phyloP scores from a whole-genome alignment of 1,140 invertebrate species.

The Nasonia giraulti region DNA sequence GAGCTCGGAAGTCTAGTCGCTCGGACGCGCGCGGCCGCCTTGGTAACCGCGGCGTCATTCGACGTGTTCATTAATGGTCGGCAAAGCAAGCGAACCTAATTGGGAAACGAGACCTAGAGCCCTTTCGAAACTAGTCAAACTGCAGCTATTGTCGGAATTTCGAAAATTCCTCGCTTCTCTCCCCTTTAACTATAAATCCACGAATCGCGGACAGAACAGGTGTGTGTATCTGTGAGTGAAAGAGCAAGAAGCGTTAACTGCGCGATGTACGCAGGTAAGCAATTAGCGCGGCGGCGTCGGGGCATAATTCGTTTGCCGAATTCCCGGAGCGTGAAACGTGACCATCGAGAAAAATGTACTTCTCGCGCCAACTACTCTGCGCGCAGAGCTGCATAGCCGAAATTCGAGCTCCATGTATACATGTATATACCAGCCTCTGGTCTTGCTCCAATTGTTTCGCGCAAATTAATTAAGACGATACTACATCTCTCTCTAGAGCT shows the following conservation, averaged over 20 bases:
- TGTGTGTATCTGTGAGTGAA: not conserved
- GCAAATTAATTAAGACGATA: not conserved
- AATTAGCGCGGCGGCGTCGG: not conserved
- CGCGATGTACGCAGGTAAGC: not conserved
- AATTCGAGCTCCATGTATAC: not conserved
- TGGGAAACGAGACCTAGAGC: too few species aligned
- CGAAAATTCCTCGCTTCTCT: not conserved
- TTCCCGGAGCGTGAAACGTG: not conserved
- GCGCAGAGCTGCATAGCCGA: not conserved
- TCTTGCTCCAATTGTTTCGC: not conserved
- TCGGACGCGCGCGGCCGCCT: not conserved
- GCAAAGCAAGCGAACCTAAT: not conserved
- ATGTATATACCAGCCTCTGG: not conserved
- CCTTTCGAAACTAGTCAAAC: not conserved
- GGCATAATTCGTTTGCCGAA: not conserved
- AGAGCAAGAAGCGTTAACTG: not conserved
- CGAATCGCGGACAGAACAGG: too few species aligned
- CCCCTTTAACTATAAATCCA: not conserved
- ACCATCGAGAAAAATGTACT: not conserved
- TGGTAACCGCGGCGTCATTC: not conserved
- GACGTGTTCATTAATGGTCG: not conserved
- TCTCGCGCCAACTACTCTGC: not conserved
- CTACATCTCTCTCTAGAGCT: not conserved
- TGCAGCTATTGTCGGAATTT: not conserved
- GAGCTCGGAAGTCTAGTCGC: not conserved